These are phyloP conservation scores for Alligator mississippiensis DNA, from an alignment of 2,113 vertebrate genomes.

Conservation along the genomic window DNA sequence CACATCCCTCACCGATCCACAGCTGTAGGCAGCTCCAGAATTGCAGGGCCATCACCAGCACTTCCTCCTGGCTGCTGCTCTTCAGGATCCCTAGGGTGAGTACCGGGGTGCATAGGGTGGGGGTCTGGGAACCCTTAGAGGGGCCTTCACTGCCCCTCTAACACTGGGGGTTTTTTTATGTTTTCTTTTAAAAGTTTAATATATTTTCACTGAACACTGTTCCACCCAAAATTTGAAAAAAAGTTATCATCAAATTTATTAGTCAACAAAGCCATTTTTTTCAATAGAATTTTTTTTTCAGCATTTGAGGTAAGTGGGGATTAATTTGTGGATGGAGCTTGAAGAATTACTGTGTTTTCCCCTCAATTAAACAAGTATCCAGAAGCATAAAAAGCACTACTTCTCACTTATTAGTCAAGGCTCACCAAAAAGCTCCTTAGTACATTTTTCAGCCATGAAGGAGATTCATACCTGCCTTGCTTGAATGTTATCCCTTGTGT, in stretches of 20 bases:
- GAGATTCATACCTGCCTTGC: background rate
- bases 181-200: too few species aligned
- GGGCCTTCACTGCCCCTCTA: too few species aligned
- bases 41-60: too few species aligned
- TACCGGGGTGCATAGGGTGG: too few species aligned
- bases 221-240: too few species aligned
- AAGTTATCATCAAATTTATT: background rate
- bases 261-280: background rate
- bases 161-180: too few species aligned
- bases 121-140: too few species aligned
- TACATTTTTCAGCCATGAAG: background rate
- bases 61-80: too few species aligned
- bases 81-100: too few species aligned
- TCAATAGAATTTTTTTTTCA: background rate
- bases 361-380: background rate
- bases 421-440: background rate
- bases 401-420: background rate
- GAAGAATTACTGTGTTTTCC: background rate
- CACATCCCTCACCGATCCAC: too few species aligned
- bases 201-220: too few species aligned
- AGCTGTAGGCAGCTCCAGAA: too few species aligned
- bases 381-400: background rate
- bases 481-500: background rate
- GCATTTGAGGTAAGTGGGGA: background rate
- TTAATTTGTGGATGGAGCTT: background rate